phyloP scores from a whole-genome alignment of 2,113 vertebrate species.

The Epinephelus moara region DNA sequence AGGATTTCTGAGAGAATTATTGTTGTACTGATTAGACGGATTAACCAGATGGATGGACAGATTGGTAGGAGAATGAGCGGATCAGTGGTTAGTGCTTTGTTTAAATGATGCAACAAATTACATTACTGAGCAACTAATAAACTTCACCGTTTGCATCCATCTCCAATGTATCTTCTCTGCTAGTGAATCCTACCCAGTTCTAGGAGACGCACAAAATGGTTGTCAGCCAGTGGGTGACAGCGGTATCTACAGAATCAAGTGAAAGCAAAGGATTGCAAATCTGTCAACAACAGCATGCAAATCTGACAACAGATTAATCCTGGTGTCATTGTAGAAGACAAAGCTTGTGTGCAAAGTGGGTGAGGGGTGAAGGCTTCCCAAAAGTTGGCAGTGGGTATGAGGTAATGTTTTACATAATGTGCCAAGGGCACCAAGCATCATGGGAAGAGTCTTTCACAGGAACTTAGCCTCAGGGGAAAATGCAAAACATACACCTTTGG shows the following conservation, averaged over 20 bases:
- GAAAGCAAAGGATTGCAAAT: slow-evolving; percentile 57
- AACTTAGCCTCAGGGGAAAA: slow-evolving; percentile 57
- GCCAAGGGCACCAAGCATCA: slow-evolving; percentile 52
- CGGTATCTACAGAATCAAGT: slow-evolving; percentile 41
- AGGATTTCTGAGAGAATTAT: slow-evolving; percentile 40
- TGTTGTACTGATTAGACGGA: slow-evolving; percentile 47
- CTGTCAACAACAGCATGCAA: slow-evolving; percentile 54
- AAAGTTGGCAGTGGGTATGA: slow-evolving; percentile 64
- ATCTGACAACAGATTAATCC: slow-evolving; percentile 62
- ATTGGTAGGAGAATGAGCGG: slow-evolving; percentile 70
- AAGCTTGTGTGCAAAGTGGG: slow-evolving; percentile 45
- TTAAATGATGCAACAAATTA: slow-evolving; percentile 28
- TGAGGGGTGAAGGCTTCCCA: slow-evolving; percentile 47
- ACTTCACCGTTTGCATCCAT: slow-evolving; percentile 7
- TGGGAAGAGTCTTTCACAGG: slow-evolving; percentile 59
- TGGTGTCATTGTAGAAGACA: slow-evolving; percentile 58
- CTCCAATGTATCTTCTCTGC: slow-evolving; percentile 8
- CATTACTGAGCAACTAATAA: slow-evolving; percentile 7
- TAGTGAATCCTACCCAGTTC: background rate
- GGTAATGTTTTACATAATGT: slow-evolving; percentile 79
- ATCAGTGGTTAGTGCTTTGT: slow-evolving; percentile 62
- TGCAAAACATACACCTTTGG: slow-evolving; percentile 67
- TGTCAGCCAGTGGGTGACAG: background rate
- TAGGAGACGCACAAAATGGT: background rate
- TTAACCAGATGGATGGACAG: slow-evolving; percentile 79